A percentile compares a stretch with the other conserved stretches of the same genome.
phyloP scores from a whole-genome alignment of 2,888 invertebrate genomes.

The Eristalis intricaria region DNA sequence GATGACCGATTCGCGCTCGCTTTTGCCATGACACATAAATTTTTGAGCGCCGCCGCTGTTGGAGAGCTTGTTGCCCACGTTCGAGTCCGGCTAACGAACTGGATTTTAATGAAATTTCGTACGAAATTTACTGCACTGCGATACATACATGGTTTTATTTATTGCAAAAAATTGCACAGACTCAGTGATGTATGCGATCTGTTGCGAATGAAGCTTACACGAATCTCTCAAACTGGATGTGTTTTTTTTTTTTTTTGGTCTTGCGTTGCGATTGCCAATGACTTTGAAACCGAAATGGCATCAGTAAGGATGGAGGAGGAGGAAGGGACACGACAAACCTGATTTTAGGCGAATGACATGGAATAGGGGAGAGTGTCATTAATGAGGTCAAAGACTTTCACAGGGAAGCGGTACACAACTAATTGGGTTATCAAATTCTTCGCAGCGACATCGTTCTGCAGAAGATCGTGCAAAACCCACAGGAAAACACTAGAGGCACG shows the following conservation, averaged over 20 bases:
- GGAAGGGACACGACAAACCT: too few species aligned
- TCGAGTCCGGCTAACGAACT: background rate
- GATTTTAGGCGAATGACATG: background rate
- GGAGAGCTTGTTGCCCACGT: background rate
- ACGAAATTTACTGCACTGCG: background rate
- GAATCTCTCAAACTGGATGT: background rate
- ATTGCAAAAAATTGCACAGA: background rate
- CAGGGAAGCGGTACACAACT: background rate
- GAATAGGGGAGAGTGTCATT: background rate
- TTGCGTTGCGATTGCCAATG: background rate
- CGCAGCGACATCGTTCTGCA: too few species aligned
- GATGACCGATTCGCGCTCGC: background rate
- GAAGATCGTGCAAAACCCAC: too few species aligned
- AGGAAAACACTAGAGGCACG: too few species aligned
- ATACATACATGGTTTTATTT: background rate
- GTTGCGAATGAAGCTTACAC: background rate
- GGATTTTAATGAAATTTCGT: background rate
- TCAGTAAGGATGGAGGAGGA: background rate
- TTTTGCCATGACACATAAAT: background rate
- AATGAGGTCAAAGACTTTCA: background rate
- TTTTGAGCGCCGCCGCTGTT: too few species aligned
- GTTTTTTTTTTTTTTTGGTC: background rate
- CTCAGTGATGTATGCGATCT: background rate
- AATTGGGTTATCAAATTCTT: background rate
- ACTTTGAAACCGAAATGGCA: background rate